phyloP scores from a whole-genome alignment of 2,797 vertebrate species.

The Cyclopterus lumpus region DNA sequence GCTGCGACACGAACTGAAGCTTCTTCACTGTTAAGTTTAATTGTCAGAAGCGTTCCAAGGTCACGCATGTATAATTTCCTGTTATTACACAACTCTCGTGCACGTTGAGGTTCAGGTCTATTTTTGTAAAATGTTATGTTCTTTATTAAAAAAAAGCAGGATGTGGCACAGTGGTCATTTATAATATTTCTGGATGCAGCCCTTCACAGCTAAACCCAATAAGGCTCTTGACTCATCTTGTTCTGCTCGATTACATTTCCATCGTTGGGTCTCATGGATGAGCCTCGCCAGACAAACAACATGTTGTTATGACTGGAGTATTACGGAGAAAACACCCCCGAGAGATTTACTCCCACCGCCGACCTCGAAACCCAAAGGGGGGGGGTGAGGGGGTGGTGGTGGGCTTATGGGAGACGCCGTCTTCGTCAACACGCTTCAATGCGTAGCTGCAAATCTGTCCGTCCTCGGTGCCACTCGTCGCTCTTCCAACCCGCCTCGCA shows the following conservation, averaged over 20 bases:
- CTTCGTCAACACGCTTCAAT: slow-evolving; percentile 10
- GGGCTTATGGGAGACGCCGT: slow-evolving; percentile 23
- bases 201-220: neutral
- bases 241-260: slow-evolving; percentile 1
- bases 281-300: slow-evolving; percentile 49
- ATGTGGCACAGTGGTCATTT: neutral
- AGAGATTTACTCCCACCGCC: slow-evolving; percentile 35
- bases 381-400: no score
- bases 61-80: neutral
- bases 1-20: neutral
- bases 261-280: neutral
- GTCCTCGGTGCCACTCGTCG: neutral
- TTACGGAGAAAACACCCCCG: neutral
- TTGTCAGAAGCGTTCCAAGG: neutral
- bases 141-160: neutral
- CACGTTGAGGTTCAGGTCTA: neutral
- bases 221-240: neutral
- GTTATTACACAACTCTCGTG: neutral
- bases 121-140: neutral
- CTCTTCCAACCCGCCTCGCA: neutral
- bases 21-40: neutral
- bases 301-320: slow-evolving; percentile 47
- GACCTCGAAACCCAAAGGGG: slow-evolving; percentile 18
- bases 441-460: neutral
- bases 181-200: neutral